Conservation (phyloP, 1,140 invertebrate species). For the Ectropis grisescens region DNA sequence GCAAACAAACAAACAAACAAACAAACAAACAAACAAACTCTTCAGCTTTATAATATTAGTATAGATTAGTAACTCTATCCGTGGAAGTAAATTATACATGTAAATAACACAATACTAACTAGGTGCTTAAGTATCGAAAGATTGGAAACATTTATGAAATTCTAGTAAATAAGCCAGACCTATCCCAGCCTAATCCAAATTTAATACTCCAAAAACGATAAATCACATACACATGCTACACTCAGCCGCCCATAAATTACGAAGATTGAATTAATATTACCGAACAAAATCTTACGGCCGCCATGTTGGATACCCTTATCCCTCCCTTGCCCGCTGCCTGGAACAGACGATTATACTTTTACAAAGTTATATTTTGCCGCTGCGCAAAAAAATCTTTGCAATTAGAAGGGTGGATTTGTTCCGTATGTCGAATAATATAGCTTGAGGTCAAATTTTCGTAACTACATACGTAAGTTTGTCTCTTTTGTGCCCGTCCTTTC, state of each 20-base stretch:
- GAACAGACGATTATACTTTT: constrained; percentile 60
- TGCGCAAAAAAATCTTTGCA: constrained; percentile 7
- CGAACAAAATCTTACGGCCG: constrained; percentile 64
- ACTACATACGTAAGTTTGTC: constrained; percentile 29
- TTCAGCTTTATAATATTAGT: no score
- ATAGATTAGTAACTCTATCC: no score
- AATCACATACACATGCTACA: constrained; percentile 48
- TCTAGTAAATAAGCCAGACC: no score
- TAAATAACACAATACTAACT: no score
- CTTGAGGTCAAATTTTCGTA: constrained; percentile 7
- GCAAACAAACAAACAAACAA: no score
- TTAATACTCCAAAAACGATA: constrained; percentile 47
- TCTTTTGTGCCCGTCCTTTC: constrained; percentile 50
- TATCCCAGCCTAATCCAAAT: constrained; percentile 24
- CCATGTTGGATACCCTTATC: constrained; percentile 59
- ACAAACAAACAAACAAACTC: no score
- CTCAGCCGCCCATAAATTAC: constrained; percentile 53
- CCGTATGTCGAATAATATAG: constrained; percentile 12
- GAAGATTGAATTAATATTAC: constrained; percentile 67
- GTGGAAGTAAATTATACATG: no score
- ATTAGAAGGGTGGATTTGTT: constrained; percentile 4
- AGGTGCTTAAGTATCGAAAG: no score
- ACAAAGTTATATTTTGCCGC: constrained; percentile 25
- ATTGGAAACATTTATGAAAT: no score
- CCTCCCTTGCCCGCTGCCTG: constrained; percentile 36